Evolutionary conservation across 2,888 invertebrate genomes (phyloP).

Genomic region (Monopis laevigella): DNA sequence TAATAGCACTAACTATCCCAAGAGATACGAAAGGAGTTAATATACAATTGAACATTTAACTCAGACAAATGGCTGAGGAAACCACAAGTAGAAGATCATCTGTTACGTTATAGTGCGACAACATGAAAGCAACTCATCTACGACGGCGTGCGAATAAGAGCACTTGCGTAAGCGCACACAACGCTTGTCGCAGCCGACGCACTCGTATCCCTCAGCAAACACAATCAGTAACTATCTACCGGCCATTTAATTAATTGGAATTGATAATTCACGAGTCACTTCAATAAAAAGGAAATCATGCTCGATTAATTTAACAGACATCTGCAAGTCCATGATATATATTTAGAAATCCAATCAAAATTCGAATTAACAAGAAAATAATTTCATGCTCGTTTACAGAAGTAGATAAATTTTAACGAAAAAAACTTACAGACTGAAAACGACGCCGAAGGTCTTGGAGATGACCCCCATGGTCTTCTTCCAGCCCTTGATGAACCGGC

Average conservation of each 20-base stretch:
- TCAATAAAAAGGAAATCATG: no score
- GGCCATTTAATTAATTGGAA: no score
- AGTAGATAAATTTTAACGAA: background rate
- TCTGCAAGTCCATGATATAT: no score
- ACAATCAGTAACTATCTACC: background rate
- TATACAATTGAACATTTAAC: constrained; percentile 3
- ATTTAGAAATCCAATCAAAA: constrained; percentile 1
- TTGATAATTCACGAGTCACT: no score
- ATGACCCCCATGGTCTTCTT: constrained; percentile 77
- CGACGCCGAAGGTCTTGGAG: constrained; percentile 80
- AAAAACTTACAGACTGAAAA: constrained; percentile 87
- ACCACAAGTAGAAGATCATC: constrained; percentile 7
- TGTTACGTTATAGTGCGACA: constrained; percentile 1
- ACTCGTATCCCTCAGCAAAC: constrained; percentile 17
- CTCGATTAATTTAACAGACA: no score
- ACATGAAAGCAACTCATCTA: constrained; percentile 6
- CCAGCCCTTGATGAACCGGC: constrained; percentile 61
- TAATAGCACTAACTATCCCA: no score
- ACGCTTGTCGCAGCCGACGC: constrained; percentile 6
- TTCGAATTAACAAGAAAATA: background rate
- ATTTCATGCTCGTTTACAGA: constrained; percentile 10
- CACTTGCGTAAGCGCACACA: constrained; percentile 46
- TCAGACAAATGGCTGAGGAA: constrained; percentile 1
- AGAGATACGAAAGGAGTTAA: background rate
- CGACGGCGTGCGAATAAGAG: constrained; percentile 46